phyloP scores from a whole-genome alignment of 1,140 invertebrate species.

The Trigoniulus corallinus region DNA sequence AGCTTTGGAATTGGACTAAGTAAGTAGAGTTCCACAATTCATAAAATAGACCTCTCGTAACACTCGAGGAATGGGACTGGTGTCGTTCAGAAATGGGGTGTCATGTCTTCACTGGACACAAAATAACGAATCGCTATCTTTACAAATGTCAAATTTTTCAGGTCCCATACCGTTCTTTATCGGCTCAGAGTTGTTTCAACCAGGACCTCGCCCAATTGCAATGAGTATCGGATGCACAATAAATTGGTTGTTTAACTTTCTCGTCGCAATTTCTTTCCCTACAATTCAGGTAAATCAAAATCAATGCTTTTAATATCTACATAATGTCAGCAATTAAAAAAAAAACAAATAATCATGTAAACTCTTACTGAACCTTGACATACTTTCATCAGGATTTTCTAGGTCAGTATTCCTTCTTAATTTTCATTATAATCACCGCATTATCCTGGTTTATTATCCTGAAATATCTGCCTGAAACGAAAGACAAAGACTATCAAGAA shows the following conservation, averaged over 20 bases:
- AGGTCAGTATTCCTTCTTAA: conserved; percentile 47
- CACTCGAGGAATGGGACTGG: too few relatives aligned
- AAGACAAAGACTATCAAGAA: too few relatives aligned
- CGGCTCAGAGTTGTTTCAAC: conserved; percentile 68
- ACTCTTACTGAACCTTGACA: not conserved
- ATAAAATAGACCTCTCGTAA: not conserved
- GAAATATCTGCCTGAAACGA: conserved; percentile 10
- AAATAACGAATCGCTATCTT: too few relatives aligned
- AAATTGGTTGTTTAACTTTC: conserved; percentile 80
- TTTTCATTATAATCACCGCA: conserved; percentile 43
- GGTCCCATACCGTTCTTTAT: conserved; percentile 74
- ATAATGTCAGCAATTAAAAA: not conserved
- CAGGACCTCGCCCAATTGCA: conserved; percentile 59
- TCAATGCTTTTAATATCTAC: not conserved
- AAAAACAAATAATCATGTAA: not conserved
- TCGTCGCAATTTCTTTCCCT: conserved; percentile 70
- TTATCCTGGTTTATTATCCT: conserved; percentile 39
- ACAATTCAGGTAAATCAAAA: conserved; percentile 31
- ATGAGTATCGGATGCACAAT: conserved; percentile 73
- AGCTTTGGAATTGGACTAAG: conserved; percentile 67
- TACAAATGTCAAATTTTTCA: not conserved
- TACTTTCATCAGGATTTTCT: conserved; percentile 24
- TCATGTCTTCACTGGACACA: too few relatives aligned
- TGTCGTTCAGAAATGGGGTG: too few relatives aligned
- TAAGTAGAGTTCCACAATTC: not conserved